Evolutionary conservation across 1,140 invertebrate species (phyloP).

Genomic region (Phortica variegata): DNA sequence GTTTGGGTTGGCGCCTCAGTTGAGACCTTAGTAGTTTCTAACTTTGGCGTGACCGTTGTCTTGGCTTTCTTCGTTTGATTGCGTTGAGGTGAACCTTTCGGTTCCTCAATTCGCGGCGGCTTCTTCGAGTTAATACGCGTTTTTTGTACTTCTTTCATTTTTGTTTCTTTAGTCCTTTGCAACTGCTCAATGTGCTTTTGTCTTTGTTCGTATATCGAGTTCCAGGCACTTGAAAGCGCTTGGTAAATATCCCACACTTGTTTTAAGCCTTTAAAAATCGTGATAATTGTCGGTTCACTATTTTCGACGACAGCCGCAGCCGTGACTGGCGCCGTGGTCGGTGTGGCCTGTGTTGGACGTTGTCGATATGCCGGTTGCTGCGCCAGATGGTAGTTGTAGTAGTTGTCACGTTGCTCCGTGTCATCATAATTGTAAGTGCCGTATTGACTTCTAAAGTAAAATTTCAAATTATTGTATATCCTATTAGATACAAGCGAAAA

Average conservation of each 20-base stretch:
- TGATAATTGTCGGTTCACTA: slow-evolving; percentile 29
- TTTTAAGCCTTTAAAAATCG: slow-evolving; percentile 39
- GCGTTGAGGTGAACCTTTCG: slow-evolving; percentile 19
- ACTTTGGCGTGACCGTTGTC: slow-evolving; percentile 18
- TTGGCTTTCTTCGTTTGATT: slow-evolving; percentile 32
- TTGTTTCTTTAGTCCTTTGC: slow-evolving; percentile 38
- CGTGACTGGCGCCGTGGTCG: slow-evolving; percentile 6
- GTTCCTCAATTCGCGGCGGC: slow-evolving; percentile 29
- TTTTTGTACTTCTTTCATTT: slow-evolving; percentile 24
- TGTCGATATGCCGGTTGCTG: slow-evolving; percentile 10
- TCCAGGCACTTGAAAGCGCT: slow-evolving; percentile 42
- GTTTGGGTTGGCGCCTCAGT: slow-evolving; percentile 8
- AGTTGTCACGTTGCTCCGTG: too few relatives aligned
- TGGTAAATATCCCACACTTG: slow-evolving; percentile 51
- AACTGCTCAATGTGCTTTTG: slow-evolving; percentile 29
- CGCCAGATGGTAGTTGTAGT: slow-evolving; percentile 15
- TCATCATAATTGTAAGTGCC: too few relatives aligned
- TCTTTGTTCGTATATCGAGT: slow-evolving; percentile 31
- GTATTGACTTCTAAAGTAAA: too few relatives aligned
- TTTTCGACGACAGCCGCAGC: slow-evolving; percentile 1
- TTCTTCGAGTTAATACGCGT: slow-evolving; percentile 42
- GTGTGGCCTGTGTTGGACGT: slow-evolving; percentile 17
- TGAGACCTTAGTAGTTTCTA: slow-evolving; percentile 17
- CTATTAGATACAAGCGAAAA: too few relatives aligned
- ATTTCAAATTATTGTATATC: too few relatives aligned